Percentiles rank a stretch among this genome's conserved stretches.
Conservation (phyloP, 1,140 invertebrate genomes). For the Chionoecetes opilio region DNA sequence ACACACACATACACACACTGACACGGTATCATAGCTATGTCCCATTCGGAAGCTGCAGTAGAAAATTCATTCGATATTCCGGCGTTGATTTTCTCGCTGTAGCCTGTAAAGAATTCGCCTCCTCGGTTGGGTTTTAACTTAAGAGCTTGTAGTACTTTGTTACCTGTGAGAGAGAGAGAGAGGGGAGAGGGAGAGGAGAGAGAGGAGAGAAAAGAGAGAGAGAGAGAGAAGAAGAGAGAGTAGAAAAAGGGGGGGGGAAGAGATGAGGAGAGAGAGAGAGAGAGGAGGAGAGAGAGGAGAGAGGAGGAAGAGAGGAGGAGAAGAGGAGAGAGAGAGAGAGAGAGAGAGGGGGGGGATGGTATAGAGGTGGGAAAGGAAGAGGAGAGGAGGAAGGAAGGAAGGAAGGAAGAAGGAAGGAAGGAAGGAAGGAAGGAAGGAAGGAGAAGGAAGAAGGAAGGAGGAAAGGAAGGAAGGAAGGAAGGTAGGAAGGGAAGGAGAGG, state of each 20-base stretch:
- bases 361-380: not conserved
- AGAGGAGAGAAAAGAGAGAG: not conserved
- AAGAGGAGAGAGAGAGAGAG: not conserved
- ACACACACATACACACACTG: no score
- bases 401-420: no score
- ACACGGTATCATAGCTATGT: not conserved
- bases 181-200: not conserved
- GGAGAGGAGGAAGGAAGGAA: not conserved
- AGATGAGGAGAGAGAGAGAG: not conserved
- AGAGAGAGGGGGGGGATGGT: not conserved
- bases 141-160: not conserved
- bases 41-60: slow-evolving; percentile 87
- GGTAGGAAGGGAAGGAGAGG: not conserved
- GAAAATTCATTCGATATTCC: slow-evolving; percentile 93
- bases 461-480: not conserved
- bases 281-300: not conserved
- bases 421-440: not conserved
- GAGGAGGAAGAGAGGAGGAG: no score
- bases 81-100: slow-evolving; percentile 89
- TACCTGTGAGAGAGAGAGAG: not conserved
- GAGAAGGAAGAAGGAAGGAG: not conserved
- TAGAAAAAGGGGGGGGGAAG: not conserved
- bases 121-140: not conserved
- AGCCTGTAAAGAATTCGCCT: slow-evolving; percentile 80
- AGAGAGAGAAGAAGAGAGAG: not conserved